Conservation (phyloP, 2,113 vertebrate species). For the Hypomesus transpacificus region DNA sequence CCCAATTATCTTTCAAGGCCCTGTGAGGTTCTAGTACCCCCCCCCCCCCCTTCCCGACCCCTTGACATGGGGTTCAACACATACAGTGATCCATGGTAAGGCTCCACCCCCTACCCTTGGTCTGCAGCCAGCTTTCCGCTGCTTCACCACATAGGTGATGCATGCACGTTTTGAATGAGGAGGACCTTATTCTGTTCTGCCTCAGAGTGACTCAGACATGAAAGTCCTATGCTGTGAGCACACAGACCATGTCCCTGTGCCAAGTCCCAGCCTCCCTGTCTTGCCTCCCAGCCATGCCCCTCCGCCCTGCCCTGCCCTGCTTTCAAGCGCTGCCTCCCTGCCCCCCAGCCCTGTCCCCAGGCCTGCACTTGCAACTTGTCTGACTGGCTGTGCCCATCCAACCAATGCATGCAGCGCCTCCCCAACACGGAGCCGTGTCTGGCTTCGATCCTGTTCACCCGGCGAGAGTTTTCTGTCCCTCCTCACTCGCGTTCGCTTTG, state of each 20-base stretch:
- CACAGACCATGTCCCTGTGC: slow-evolving; percentile 55
- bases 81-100: no score
- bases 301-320: no score
- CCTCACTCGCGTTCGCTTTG: slow-evolving; percentile 40
- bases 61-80: no score
- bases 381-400: slow-evolving; percentile 21
- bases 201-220: slow-evolving; percentile 50
- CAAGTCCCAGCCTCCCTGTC: slow-evolving; percentile 20
- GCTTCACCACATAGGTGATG: slow-evolving; percentile 39
- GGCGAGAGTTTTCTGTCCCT: slow-evolving; percentile 26
- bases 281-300: no score
- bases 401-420: slow-evolving; percentile 18
- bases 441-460: slow-evolving; percentile 30
- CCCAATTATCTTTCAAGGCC: no score
- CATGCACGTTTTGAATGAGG: slow-evolving; percentile 67
- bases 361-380: slow-evolving; percentile 29
- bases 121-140: no score
- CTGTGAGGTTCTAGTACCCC: no score
- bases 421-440: slow-evolving; percentile 34
- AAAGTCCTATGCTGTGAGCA: slow-evolving; percentile 54
- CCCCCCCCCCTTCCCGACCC: no score
- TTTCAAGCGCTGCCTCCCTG: neutral
- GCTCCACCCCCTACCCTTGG: no score
- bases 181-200: slow-evolving; percentile 58
- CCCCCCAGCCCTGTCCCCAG: slow-evolving; percentile 28